These are phyloP conservation scores for Cosmorhoe ocellata DNA, from an alignment of 2,888 invertebrate genomes.

Conservation along the genomic window DNA sequence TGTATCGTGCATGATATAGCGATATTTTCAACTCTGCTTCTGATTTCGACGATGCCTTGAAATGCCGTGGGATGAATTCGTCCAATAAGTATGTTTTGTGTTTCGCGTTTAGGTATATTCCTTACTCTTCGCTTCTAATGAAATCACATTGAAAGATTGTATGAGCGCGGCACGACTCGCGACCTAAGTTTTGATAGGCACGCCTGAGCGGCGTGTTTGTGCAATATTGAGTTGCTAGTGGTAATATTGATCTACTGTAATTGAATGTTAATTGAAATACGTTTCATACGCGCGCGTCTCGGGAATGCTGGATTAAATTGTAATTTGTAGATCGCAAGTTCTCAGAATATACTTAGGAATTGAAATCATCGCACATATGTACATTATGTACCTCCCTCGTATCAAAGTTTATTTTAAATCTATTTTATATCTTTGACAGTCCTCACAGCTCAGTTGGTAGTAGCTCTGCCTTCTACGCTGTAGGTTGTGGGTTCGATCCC, in stretches of 20 bases:
- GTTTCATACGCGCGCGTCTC: conserved; percentile 26
- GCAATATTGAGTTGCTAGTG: conserved; percentile 24
- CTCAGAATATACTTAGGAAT: conserved; percentile 2
- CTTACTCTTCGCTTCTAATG: background rate
- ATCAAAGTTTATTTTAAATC: no score
- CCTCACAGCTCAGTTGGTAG: no score
- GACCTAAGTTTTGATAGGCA: conserved; percentile 10
- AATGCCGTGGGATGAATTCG: no score
- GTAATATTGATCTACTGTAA: conserved; percentile 36
- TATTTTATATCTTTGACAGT: no score
- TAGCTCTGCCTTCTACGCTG: no score
- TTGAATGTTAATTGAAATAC: conserved; percentile 37
- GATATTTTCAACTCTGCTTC: no score
- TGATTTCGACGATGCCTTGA: no score
- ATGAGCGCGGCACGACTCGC: conserved; percentile 3
- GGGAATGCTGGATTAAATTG: conserved; percentile 20
- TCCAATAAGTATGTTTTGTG: no score
- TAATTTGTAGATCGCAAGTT: conserved; percentile 11
- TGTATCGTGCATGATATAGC: no score
- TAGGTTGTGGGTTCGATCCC: no score
- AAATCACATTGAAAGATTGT: conserved; percentile 10
- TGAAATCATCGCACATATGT: background rate
- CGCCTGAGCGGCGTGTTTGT: conserved; percentile 12
- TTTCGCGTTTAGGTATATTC: background rate
- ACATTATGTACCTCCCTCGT: no score